A percentile compares a stretch with the other conserved stretches of the same genome.
Evolutionary conservation across 1,140 invertebrate species (phyloP).

Genomic region (Probaryconus sp.): DNA sequence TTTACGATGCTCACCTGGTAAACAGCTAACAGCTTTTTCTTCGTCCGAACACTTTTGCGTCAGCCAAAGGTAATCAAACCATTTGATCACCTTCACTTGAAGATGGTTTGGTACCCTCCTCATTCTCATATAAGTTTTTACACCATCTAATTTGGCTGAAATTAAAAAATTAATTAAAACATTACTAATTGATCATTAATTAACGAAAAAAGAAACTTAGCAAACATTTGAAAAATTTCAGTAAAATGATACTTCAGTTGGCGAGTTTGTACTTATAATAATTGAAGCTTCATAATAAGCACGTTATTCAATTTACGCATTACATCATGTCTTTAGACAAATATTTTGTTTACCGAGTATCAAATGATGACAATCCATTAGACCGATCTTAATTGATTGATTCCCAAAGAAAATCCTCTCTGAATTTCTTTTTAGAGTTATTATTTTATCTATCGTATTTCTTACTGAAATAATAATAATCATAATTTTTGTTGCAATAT

Average conservation of each 20-base stretch:
- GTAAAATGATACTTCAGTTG: background rate
- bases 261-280: slow-evolving; percentile 10
- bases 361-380: slow-evolving; percentile 55
- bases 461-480: too few relatives aligned
- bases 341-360: slow-evolving; percentile 56
- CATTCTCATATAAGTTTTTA: slow-evolving; percentile 99
- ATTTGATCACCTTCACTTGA: slow-evolving; percentile 98
- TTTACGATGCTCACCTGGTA: slow-evolving; percentile 89
- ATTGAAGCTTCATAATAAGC: slow-evolving; percentile 30
- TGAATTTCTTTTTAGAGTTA: background rate
- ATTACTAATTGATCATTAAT: background rate
- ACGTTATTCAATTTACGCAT: slow-evolving; percentile 39
- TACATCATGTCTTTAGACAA: slow-evolving; percentile 42
- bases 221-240: slow-evolving; percentile 8
- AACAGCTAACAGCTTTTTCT: slow-evolving; percentile 95
- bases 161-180: slow-evolving; percentile 67
- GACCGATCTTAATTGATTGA: slow-evolving; percentile 55
- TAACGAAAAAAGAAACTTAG: slow-evolving; percentile 11
- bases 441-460: too few relatives aligned
- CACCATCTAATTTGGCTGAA: slow-evolving; percentile 97
- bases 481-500: too few relatives aligned
- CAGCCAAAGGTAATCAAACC: slow-evolving; percentile 99
- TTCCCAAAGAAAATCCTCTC: background rate
- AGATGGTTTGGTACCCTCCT: slow-evolving; percentile 95
- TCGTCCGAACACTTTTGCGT: slow-evolving; percentile 99